These are phyloP conservation scores for Eumacrocentrus americanus DNA, from an alignment of 2,888 invertebrate genomes.

Conservation along the genomic window DNA sequence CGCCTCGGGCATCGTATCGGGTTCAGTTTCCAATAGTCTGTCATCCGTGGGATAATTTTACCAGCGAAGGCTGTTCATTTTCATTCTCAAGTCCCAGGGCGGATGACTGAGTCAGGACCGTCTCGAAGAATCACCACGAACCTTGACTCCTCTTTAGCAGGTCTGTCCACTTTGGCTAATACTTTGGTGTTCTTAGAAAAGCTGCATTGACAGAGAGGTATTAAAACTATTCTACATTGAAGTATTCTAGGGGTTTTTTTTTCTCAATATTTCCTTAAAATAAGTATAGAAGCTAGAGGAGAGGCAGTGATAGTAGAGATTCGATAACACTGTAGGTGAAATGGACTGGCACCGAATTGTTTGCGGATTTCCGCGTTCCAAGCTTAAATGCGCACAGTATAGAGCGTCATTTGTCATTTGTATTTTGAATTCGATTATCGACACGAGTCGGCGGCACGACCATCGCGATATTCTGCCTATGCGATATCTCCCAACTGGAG, in stretches of 20 bases:
- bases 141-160: not conserved
- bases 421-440: conserved; percentile 34
- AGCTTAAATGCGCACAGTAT: conserved; percentile 19
- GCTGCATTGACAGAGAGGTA: conserved; percentile 4
- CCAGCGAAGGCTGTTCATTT: not conserved
- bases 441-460: conserved; percentile 17
- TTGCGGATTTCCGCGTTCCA: conserved; percentile 38
- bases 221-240: not conserved
- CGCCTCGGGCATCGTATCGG: not conserved
- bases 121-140: not conserved
- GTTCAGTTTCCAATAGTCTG: conserved; percentile 15
- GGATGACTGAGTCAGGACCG: not conserved
- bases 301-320: not conserved
- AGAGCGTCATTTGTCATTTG: conserved; percentile 37
- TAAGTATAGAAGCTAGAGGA: too few species aligned
- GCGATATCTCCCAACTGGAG: not conserved
- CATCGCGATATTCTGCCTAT: conserved; percentile 30
- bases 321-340: conserved; percentile 32
- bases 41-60: conserved; percentile 13
- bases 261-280: too few species aligned
- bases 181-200: not conserved
- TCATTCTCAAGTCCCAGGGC: not conserved
- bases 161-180: too few species aligned
- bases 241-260: too few species aligned
- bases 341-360: conserved; percentile 39